Percentiles rank a stretch among this genome's conserved stretches.
Conservation (phyloP, 2,888 invertebrate genomes). For the Rhagonycha lutea region DNA sequence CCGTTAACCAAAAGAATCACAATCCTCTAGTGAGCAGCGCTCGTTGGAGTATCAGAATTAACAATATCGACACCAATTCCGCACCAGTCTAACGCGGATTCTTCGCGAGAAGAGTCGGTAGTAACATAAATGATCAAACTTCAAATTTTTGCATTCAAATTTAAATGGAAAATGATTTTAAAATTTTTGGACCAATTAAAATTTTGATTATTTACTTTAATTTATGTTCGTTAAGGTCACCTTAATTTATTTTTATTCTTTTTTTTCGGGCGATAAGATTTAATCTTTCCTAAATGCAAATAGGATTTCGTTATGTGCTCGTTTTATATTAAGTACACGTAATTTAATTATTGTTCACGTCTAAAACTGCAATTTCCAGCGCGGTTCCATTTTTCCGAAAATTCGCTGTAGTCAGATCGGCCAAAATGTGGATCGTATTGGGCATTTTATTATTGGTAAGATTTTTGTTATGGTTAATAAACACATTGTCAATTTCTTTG, state of each 20-base stretch:
- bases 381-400: neutral
- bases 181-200: neutral
- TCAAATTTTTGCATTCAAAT: neutral
- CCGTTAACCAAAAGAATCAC: neutral
- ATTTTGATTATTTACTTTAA: neutral
- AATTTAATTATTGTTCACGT: neutral
- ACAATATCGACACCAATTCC: constrained; percentile 7
- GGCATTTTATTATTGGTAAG: neutral
- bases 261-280: constrained; percentile 19
- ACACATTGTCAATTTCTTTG: neutral
- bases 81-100: constrained; percentile 25
- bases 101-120: constrained; percentile 23
- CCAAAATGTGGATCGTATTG: neutral
- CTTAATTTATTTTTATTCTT: constrained; percentile 1
- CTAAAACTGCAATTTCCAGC: neutral
- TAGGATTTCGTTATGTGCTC: constrained; percentile 6
- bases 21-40: constrained; percentile 13
- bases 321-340: constrained; percentile 3
- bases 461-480: constrained; percentile 5
- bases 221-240: neutral
- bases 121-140: neutral
- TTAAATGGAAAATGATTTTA: neutral
- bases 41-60: constrained; percentile 23
- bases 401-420: neutral
- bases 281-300: constrained; percentile 12